Evolutionary conservation across 2,888 invertebrate species (phyloP).

Genomic region (Ophion ventricosus): DNA sequence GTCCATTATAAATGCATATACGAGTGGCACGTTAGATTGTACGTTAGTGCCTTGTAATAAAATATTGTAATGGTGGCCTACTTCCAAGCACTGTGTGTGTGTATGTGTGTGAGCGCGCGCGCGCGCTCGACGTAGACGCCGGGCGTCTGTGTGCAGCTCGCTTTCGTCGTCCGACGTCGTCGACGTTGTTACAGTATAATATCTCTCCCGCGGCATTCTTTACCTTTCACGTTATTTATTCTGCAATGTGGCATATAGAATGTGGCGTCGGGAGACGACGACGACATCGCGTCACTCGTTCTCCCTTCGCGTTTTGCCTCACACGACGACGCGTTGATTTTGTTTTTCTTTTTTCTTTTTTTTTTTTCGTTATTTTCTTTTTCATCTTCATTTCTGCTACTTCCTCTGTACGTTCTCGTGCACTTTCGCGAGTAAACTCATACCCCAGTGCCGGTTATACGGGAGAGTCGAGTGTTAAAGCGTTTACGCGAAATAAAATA

Average conservation of each 20-base stretch:
- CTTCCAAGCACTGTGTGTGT: conserved; percentile 53
- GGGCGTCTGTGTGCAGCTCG: conserved; percentile 46
- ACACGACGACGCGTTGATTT: background rate
- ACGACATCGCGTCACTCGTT: conserved; percentile 44
- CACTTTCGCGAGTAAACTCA: background rate
- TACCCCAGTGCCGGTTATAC: background rate
- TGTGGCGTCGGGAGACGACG: conserved; percentile 73
- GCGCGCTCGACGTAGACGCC: conserved; percentile 61
- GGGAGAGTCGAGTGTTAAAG: background rate
- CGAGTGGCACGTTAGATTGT: conserved; percentile 82
- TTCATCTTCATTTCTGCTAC: background rate
- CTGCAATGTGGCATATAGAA: conserved; percentile 76
- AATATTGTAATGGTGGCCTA: conserved; percentile 78
- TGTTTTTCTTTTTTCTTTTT: background rate
- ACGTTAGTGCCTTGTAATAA: conserved; percentile 83
- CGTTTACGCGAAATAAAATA: conserved; percentile 12
- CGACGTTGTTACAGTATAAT: conserved; percentile 74
- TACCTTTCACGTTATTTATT: conserved; percentile 79
- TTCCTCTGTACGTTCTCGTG: background rate
- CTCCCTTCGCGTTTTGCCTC: conserved; percentile 15
- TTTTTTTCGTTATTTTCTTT: background rate
- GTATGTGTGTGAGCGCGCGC: too few relatives aligned
- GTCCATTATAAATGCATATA: conserved; percentile 83
- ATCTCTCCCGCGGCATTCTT: conserved; percentile 82
- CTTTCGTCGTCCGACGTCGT: conserved; percentile 53